A percentile compares a stretch with the other conserved stretches of the same genome.
phyloP scores from a whole-genome alignment of 2,888 invertebrate genomes.

The Copidosoma aretas region DNA sequence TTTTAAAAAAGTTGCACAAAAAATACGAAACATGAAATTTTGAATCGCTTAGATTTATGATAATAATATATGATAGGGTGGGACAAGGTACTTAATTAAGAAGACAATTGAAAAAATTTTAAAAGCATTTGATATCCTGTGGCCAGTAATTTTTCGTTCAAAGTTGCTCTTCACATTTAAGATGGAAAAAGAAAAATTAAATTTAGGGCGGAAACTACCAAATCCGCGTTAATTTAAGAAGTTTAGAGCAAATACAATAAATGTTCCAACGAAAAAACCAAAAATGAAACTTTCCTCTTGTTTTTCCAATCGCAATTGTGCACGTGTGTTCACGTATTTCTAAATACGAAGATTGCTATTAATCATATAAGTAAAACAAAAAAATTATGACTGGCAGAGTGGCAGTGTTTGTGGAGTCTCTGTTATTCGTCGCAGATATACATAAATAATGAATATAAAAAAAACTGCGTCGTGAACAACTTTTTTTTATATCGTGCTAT shows the following conservation, averaged over 20 bases:
- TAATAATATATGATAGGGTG: conserved; percentile 10
- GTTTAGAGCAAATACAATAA: not conserved
- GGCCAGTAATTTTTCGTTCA: conserved; percentile 27
- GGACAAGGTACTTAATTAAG: not conserved
- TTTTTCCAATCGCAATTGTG: conserved; percentile 13
- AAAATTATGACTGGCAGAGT: too few species aligned
- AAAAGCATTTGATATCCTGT: conserved; percentile 30
- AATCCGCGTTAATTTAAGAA: conserved; percentile 6
- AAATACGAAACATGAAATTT: conserved; percentile 30
- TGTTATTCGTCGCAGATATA: conserved; percentile 25
- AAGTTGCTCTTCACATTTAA: conserved; percentile 9
- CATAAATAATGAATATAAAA: conserved; percentile 9
- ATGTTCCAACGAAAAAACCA: conserved; percentile 8
- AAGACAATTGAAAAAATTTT: too few species aligned
- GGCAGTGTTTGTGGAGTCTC: conserved; percentile 17
- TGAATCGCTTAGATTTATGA: conserved; percentile 33
- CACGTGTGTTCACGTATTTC: conserved; percentile 27
- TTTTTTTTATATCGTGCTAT: too few species aligned
- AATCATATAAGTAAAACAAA: not conserved
- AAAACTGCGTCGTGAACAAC: too few species aligned
- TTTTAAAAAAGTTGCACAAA: conserved; percentile 29
- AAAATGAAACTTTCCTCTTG: conserved; percentile 1
- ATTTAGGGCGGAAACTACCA: too few species aligned
- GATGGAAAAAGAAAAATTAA: conserved; percentile 6
- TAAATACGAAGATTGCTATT: conserved; percentile 13